Evolutionary conservation across 2,888 invertebrate genomes (phyloP).

Genomic region (Osmoderma eremita): DNA sequence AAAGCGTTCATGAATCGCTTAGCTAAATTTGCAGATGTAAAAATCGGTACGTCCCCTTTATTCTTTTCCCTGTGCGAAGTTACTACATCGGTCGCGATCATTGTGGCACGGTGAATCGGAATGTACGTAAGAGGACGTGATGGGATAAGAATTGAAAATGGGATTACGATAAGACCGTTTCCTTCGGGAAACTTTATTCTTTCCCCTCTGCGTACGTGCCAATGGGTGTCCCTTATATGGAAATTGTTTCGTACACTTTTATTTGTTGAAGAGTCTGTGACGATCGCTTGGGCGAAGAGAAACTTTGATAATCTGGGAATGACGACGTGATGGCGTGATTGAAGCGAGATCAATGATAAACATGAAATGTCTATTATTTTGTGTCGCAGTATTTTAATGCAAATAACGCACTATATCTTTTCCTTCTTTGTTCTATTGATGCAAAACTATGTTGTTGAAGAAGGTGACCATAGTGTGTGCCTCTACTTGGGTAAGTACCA

Average conservation of each 20-base stretch:
- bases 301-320: slow-evolving; percentile 22
- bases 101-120: slow-evolving; percentile 1
- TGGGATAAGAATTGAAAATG: slow-evolving; percentile 34
- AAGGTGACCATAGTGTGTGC: no score
- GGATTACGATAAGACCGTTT: slow-evolving; percentile 34
- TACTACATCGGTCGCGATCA: slow-evolving; percentile 1
- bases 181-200: slow-evolving; percentile 29
- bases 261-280: slow-evolving; percentile 18
- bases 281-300: not conserved
- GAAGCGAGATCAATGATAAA: no score
- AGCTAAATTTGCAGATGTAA: not conserved
- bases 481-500: no score
- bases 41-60: slow-evolving; percentile 20
- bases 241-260: slow-evolving; percentile 35
- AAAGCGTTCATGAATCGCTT: not conserved
- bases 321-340: not conserved
- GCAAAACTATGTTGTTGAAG: no score
- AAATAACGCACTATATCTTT: no score
- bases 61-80: not conserved
- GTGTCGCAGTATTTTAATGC: no score
- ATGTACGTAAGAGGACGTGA: slow-evolving; percentile 21
- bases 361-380: no score
- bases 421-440: no score
- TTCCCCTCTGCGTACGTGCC: not conserved
- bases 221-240: slow-evolving; percentile 14